Percentiles rank a stretch among this genome's conserved stretches.
Conservation (phyloP, 2,113 vertebrate genomes). For the Regulus satrapa region DNA sequence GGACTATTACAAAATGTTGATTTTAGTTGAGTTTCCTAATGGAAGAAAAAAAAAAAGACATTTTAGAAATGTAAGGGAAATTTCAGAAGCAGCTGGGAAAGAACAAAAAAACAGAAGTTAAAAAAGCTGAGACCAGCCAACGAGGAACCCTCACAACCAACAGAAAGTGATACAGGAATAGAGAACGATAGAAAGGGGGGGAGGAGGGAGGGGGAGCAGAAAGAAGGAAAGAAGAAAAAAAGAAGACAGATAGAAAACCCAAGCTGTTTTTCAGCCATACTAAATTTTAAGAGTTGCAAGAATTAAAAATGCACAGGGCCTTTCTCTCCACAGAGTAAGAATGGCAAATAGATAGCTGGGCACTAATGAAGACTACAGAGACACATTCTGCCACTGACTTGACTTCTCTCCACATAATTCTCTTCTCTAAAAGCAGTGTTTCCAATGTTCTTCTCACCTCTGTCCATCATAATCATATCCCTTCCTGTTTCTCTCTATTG, state of each 20-base stretch:
- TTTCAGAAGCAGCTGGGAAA: neutral
- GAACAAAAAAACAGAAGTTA: neutral
- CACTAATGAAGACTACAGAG: neutral
- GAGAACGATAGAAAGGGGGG: fast-evolving
- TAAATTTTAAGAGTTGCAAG: neutral
- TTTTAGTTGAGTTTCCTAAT: neutral
- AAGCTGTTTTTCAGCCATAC: neutral
- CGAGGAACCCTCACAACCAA: neutral
- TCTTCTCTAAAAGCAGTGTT: neutral
- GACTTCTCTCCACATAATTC: neutral
- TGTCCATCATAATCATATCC: neutral
- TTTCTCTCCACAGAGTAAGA: no score
- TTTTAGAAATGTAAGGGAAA: neutral
- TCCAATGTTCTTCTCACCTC: neutral
- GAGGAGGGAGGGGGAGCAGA: fast-evolving
- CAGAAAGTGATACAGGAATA: neutral
- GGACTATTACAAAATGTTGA: neutral
- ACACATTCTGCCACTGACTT: neutral
- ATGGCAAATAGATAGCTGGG: neutral
- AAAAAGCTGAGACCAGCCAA: neutral
- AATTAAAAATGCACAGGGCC: neutral
- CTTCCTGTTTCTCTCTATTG: neutral
- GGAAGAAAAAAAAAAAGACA: neutral
- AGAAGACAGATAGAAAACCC: neutral
- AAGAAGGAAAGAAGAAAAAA: neutral